Evolutionary conservation across 1,140 invertebrate genomes (phyloP).

Genomic region (Harpegnathos saltator): DNA sequence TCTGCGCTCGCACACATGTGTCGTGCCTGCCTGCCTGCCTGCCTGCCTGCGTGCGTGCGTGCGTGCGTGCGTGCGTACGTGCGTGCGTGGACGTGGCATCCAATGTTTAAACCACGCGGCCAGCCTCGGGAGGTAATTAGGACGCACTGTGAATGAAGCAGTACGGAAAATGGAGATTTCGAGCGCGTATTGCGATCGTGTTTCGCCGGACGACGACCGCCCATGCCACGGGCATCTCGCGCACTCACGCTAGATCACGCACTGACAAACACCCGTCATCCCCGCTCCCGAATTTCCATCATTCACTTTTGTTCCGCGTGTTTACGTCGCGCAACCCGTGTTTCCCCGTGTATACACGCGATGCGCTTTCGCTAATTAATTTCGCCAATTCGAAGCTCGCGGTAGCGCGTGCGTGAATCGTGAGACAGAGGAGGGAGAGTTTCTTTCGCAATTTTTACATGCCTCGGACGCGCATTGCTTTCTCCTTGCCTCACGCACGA

Average conservation of each 20-base stretch:
- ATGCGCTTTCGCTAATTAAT: neutral
- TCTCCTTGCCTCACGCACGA: neutral
- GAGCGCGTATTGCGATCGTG: constrained; percentile 77
- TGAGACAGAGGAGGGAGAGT: too few relatives aligned
- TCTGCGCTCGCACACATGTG: constrained; percentile 38
- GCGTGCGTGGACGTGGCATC: neutral
- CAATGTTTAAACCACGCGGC: constrained; percentile 71
- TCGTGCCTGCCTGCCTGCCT: neutral
- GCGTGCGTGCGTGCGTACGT: neutral
- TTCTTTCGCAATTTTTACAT: too few relatives aligned
- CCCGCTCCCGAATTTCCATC: constrained; percentile 23
- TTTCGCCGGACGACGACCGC: constrained; percentile 17
- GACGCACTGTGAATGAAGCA: constrained; percentile 73
- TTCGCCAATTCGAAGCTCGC: neutral
- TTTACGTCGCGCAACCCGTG: neutral
- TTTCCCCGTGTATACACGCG: neutral
- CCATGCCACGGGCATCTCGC: neutral
- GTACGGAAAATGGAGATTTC: constrained; percentile 77
- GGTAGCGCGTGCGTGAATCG: too few relatives aligned
- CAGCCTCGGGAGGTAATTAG: constrained; percentile 80
- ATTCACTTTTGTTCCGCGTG: neutral
- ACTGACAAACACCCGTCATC: constrained; percentile 3
- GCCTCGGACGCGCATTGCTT: too few relatives aligned
- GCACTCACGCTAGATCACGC: constrained; percentile 21
- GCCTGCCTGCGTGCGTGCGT: neutral